These are phyloP conservation scores for Chrysogorgia sp. DNA, from an alignment of 92 coral and sea anemone genomes.

Conservation along the genomic window DNA sequence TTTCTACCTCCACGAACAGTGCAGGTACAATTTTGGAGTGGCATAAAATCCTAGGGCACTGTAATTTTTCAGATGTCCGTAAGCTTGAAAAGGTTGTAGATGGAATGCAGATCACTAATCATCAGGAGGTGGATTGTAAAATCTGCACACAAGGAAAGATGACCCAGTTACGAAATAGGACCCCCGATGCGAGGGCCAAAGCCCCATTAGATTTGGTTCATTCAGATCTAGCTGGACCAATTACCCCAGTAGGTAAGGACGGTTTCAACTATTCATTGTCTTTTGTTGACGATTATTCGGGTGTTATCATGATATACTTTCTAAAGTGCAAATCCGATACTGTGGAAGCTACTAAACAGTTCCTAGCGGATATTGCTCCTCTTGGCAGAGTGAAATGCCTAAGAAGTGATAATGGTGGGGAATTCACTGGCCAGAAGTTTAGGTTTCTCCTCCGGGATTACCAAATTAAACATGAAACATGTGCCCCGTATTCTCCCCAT, in stretches of 20 bases:
- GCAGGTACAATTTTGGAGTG: slow-evolving; percentile 48
- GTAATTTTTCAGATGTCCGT: slow-evolving; percentile 34
- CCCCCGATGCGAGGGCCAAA: slow-evolving; percentile 47
- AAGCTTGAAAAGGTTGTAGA: slow-evolving; percentile 42
- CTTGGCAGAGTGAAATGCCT: slow-evolving; percentile 45
- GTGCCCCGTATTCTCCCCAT: slow-evolving; percentile 52
- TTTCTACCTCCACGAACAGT: slow-evolving; percentile 32
- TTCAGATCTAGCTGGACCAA: slow-evolving; percentile 58
- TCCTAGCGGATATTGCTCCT: slow-evolving; percentile 44
- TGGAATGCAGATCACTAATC: slow-evolving; percentile 45
- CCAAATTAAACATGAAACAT: slow-evolving; percentile 49
- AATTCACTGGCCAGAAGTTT: slow-evolving; percentile 40
- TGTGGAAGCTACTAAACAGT: slow-evolving; percentile 35
- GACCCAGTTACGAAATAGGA: slow-evolving; percentile 40
- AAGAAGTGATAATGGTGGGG: slow-evolving; percentile 49
- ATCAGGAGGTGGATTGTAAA: slow-evolving; percentile 42
- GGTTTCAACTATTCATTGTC: slow-evolving; percentile 45
- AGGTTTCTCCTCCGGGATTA: slow-evolving; percentile 34
- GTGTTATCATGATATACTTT: slow-evolving; percentile 31
- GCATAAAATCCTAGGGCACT: slow-evolving; percentile 56
- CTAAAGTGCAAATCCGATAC: slow-evolving; percentile 22
- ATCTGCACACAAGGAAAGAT: slow-evolving; percentile 49
- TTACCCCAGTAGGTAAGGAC: slow-evolving; percentile 38
- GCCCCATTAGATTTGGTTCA: slow-evolving; percentile 52
- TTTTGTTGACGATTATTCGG: slow-evolving; percentile 34